Evolutionary conservation across 2,888 invertebrate genomes (phyloP), one percentile per base, ranked within the genome.

Genomic region (Catocala fraxini): DNA sequence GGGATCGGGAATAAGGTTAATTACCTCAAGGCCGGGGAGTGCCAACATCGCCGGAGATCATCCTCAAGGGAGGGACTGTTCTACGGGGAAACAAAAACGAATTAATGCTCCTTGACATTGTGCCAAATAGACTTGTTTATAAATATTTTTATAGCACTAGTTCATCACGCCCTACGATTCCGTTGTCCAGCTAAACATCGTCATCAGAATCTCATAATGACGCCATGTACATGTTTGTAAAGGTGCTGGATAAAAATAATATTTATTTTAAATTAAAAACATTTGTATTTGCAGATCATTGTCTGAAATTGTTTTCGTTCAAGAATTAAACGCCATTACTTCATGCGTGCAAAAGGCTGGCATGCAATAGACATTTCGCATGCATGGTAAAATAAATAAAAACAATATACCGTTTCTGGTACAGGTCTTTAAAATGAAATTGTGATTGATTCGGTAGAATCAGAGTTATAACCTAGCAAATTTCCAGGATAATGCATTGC

Each of bases 1-100:
- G 74, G 68, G 84, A 89, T 87, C 73, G 73, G 68, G 84, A 89
- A 89, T 90, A 89, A 89, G 91, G 91, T 90, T 90, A 91, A 92
- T 90, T 90, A 91, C 89, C 86, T 85, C 89, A 90, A 92, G 90
- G 92, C 84, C 90, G 86, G 77, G 86, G 83, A 84, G 75, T 77
- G 87, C 83, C 83, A 85, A 83, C 71, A 73, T 61, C 68, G 56
- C 45, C 56, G 33, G 66, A 72, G 66, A 68, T 65, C 68, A 71
- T 68, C 57, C 73, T 57, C 71, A 62, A 62, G 75, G 75, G 73
- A 77, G 57, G 71, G 57, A 65, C 59, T 75, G 71, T 74, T 70
- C 71, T 73, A 71, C 65, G 56, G 77, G 80, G 79, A 80, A 85
- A 81, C 75, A 74, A 81, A 81, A 82, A 82, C 76, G 76, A 72